A percentile compares a stretch with the other conserved stretches of the same genome.
Evolutionary conservation across 1,140 invertebrate genomes (phyloP).

Genomic region (Antheraea mylitta): DNA sequence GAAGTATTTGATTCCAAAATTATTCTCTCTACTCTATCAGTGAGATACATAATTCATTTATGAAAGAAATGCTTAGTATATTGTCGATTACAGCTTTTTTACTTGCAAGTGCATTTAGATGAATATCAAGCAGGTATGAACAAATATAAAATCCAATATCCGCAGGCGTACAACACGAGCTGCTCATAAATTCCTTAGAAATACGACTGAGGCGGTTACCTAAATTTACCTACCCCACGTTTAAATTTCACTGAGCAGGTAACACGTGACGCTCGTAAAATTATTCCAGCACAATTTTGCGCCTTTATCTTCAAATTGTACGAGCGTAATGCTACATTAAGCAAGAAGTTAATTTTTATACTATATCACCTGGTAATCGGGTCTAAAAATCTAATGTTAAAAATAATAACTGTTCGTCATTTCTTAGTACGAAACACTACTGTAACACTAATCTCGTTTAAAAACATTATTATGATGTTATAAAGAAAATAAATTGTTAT

Average conservation of each 20-base stretch:
- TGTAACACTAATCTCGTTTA: no score
- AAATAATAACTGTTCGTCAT: not conserved
- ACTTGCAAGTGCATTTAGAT: not conserved
- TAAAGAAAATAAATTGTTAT: not conserved
- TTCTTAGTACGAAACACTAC: not conserved
- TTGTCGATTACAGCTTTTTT: not conserved
- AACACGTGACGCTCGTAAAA: conserved; percentile 40
- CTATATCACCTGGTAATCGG: not conserved
- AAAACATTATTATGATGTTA: not conserved
- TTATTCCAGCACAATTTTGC: conserved; percentile 29
- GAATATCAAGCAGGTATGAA: not conserved
- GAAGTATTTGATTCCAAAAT: no score
- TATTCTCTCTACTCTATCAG: no score
- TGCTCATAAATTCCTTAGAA: not conserved
- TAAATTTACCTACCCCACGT: not conserved
- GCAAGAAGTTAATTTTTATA: not conserved
- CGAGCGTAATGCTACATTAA: not conserved
- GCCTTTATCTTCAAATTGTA: conserved; percentile 18
- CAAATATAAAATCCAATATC: conserved; percentile 3
- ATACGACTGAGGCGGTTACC: not conserved
- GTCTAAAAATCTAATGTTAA: conserved; percentile 5
- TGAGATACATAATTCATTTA: no score
- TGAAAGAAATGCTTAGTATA: no score
- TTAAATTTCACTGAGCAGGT: conserved; percentile 9
- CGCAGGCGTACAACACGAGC: not conserved